A percentile compares a stretch with the other conserved stretches of the same genome.
phyloP scores from a whole-genome alignment of 2,113 vertebrate genomes.

The Oplegnathus fasciatus region DNA sequence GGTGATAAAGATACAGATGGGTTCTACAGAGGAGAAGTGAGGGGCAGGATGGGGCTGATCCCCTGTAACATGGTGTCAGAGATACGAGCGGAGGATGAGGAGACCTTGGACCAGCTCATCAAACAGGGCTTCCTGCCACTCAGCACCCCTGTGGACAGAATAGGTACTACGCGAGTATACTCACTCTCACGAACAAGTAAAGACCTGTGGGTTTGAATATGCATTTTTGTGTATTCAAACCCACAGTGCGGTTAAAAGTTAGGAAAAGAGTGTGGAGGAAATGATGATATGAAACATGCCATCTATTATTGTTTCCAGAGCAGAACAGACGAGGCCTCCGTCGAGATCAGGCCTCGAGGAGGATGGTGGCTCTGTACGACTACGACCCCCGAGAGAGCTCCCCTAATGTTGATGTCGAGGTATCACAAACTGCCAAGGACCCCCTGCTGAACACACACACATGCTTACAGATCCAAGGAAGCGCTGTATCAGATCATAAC shows the following conservation, averaged over 20 bases:
- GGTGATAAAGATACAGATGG: conserved; percentile 97
- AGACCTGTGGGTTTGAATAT: neutral
- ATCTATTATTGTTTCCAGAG: conserved; percentile 63
- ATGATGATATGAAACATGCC: neutral
- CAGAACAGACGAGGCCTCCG: conserved; percentile 77
- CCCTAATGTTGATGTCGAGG: conserved; percentile 95
- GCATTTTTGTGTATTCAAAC: too few relatives aligned
- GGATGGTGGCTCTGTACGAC: conserved; percentile 96
- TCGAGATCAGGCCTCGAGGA: conserved; percentile 81
- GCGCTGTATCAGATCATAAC: neutral
- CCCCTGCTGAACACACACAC: neutral
- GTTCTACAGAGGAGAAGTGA: conserved; percentile 94
- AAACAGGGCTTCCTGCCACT: conserved; percentile 96
- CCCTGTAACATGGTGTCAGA: conserved; percentile 99
- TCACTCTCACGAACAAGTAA: neutral
- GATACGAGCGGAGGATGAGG: conserved; percentile 94
- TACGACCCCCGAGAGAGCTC: conserved; percentile 96
- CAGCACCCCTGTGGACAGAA: conserved; percentile 93
- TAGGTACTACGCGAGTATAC: conserved; percentile 80
- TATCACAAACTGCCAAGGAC: conserved; percentile 60
- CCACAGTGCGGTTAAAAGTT: neutral
- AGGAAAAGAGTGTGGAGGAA: neutral
- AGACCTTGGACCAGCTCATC: conserved; percentile 94
- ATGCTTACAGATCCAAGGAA: neutral
- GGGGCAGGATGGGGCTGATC: conserved; percentile 91